These are phyloP conservation scores for Ailuropoda melanoleuca DNA, from an alignment of 2,113 vertebrate species.

Conservation along the genomic window DNA sequence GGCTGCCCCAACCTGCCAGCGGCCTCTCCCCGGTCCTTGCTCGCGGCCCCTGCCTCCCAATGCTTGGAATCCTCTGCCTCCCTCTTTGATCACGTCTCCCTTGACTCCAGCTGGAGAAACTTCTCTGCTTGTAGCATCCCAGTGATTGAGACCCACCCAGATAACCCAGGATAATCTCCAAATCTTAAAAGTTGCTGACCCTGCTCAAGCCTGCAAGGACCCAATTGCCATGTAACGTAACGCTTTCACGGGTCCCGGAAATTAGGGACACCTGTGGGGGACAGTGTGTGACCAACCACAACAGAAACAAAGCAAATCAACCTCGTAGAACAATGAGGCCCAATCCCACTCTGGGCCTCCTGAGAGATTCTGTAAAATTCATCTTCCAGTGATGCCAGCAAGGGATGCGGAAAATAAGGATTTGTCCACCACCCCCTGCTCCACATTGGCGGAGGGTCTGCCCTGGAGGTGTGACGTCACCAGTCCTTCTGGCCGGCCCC, in stretches of 20 bases:
- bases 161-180: not conserved
- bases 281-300: not conserved
- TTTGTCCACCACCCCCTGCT: not conserved
- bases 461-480: not conserved
- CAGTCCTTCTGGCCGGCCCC: not conserved
- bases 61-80: not conserved
- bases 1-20: accelerated
- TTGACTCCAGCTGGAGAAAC: not conserved
- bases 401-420: not conserved
- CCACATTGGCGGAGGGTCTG: not conserved
- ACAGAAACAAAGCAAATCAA: not conserved
- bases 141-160: not conserved
- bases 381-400: not conserved
- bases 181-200: not conserved
- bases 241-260: not conserved
- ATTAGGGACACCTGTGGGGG: not conserved
- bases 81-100: not conserved
- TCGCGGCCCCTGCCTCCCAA: accelerated
- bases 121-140: not conserved
- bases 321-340: not conserved
- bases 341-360: not conserved
- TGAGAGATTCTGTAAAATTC: not conserved
- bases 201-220: not conserved
- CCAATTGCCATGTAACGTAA: accelerated
- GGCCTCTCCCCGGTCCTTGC: not conserved